Percentiles rank a stretch among this genome's conserved stretches.
These are phyloP conservation scores for Eulemur coronatus DNA, from an alignment of 2,797 vertebrate species.

Conservation along the genomic window DNA sequence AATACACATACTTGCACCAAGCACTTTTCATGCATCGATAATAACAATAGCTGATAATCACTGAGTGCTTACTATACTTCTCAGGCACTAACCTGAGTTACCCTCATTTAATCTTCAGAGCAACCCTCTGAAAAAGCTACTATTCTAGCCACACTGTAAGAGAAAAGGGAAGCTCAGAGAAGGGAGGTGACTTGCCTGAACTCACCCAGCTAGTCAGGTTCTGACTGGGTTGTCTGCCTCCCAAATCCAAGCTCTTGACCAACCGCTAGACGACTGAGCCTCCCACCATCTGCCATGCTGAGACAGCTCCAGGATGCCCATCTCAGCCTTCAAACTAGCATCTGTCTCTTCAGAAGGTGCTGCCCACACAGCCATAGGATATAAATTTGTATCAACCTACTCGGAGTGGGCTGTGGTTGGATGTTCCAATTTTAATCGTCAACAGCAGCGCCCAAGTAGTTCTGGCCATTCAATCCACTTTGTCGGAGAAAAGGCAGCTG, in stretches of 20 bases:
- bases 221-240: background rate
- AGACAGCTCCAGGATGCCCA: background rate
- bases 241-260: conserved; percentile 20
- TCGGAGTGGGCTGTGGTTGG: conserved; percentile 52
- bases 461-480: conserved; percentile 56
- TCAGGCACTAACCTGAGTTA: background rate
- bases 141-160: background rate
- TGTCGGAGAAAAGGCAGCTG: background rate
- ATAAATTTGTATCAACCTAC: conserved; percentile 56
- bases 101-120: background rate
- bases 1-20: background rate
- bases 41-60: background rate
- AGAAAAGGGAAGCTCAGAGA: background rate
- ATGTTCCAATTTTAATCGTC: conserved; percentile 56
- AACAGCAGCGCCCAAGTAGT: conserved; percentile 27
- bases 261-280: background rate
- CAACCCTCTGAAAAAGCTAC: background rate
- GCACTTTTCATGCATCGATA: background rate
- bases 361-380: conserved; percentile 49
- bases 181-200: background rate
- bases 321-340: conserved; percentile 30
- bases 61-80: background rate
- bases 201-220: background rate
- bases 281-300: background rate
- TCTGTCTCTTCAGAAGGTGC: conserved; percentile 40